These are phyloP conservation scores for Cancer borealis DNA, from an alignment of 2,888 invertebrate species.

Conservation along the genomic window DNA sequence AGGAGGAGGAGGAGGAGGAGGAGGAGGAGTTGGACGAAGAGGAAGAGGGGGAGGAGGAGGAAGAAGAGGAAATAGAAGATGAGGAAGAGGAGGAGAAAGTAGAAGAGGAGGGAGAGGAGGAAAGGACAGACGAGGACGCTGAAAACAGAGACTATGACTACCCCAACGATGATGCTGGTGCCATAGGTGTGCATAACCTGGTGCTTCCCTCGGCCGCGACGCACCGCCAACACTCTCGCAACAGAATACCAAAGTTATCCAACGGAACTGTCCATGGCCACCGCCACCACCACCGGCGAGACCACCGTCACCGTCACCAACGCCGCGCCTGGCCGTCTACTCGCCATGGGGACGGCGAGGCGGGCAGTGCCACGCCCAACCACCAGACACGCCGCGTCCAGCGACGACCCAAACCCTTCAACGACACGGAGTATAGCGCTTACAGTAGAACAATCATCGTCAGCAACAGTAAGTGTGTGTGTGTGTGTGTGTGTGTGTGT, in stretches of 20 bases:
- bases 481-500: background rate
- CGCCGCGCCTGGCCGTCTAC: background rate
- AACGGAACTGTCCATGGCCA: background rate
- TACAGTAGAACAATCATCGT: conserved; percentile 54
- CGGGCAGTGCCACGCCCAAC: too few relatives aligned
- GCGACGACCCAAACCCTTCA: background rate
- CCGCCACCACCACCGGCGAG: conserved; percentile 26
- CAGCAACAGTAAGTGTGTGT: background rate
- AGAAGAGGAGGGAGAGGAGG: background rate
- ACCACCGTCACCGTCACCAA: conserved; percentile 42
- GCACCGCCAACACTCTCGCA: background rate
- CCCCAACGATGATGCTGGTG: background rate
- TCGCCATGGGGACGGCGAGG: background rate
- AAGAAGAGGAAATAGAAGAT: background rate
- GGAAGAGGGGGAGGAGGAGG: background rate
- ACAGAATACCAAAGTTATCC: background rate
- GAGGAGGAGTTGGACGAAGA: background rate
- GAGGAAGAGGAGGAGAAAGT: background rate
- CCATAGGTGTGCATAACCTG: background rate
- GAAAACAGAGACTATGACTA: background rate
- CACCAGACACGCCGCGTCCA: background rate
- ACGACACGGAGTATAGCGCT: conserved; percentile 34
- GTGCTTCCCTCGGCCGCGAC: background rate
- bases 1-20: background rate
- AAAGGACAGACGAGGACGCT: background rate